phyloP scores from a whole-genome alignment of 2,113 vertebrate genomes.

The Morone saxatilis region DNA sequence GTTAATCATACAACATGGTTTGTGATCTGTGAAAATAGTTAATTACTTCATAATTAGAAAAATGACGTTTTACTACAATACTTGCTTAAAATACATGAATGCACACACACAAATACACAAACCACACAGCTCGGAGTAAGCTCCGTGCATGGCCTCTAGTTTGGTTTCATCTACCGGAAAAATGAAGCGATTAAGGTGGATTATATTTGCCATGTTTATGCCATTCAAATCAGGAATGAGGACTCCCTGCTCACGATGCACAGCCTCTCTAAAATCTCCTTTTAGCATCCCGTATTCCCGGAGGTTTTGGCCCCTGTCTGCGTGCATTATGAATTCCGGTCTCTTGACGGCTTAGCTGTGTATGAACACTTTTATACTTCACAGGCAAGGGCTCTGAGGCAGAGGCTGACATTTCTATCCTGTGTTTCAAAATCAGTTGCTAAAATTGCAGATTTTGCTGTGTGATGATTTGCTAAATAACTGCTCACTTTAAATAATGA shows the following conservation, averaged over 20 bases:
- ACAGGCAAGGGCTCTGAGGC: constrained; percentile 54
- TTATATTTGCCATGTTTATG: constrained; percentile 80
- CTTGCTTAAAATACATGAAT: constrained; percentile 10
- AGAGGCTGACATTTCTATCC: constrained; percentile 59
- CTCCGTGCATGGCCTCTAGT: constrained; percentile 53
- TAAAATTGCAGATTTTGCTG: constrained; percentile 58
- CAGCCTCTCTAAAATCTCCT: constrained; percentile 75
- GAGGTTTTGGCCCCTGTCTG: constrained; percentile 70
- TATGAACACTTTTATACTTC: constrained; percentile 66
- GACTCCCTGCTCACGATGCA: constrained; percentile 67
- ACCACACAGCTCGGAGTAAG: constrained; percentile 38
- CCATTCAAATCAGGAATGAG: constrained; percentile 79
- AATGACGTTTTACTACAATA: neutral
- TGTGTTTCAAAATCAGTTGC: constrained; percentile 53
- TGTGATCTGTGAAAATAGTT: neutral
- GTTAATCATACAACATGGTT: neutral
- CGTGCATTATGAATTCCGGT: constrained; percentile 68
- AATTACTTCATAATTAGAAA: neutral
- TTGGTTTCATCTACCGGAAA: constrained; percentile 75
- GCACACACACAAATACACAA: neutral
- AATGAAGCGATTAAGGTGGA: constrained; percentile 80
- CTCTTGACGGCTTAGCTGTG: constrained; percentile 65
- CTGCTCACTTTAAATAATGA: neutral
- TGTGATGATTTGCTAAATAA: constrained; percentile 51
- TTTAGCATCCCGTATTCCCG: constrained; percentile 69